Percentiles rank a stretch among this genome's conserved stretches.
These are phyloP conservation scores for Laticauda colubrina DNA, from an alignment of 2,113 vertebrate genomes.

Conservation along the genomic window DNA sequence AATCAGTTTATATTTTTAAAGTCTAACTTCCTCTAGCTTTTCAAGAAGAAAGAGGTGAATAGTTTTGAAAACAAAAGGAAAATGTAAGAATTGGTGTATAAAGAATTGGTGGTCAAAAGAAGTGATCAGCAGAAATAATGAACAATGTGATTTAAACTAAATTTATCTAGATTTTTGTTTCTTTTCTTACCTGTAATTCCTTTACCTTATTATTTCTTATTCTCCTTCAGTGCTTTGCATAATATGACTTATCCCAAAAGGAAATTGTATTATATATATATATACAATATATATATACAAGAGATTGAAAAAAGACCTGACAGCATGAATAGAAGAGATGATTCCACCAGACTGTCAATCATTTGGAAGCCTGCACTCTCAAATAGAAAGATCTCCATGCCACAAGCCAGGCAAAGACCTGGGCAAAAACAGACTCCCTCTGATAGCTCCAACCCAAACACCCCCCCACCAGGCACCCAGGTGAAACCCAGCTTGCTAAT, in stretches of 20 bases:
- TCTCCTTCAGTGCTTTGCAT: background rate
- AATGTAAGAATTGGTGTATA: background rate
- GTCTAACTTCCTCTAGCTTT: background rate
- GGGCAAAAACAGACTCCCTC: no score
- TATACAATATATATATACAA: no score
- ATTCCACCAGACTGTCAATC: no score
- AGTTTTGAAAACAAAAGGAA: background rate
- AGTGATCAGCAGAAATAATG: background rate
- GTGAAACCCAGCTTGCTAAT: no score
- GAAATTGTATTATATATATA: background rate
- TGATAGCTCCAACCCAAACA: no score
- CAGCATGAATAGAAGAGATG: no score
- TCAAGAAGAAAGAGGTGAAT: background rate
- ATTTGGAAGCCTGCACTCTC: no score
- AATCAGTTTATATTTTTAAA: conserved; percentile 3
- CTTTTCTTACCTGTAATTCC: background rate
- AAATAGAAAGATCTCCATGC: no score
- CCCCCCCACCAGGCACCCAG: no score
- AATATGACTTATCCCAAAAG: background rate
- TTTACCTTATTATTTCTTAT: background rate
- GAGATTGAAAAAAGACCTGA: no score
- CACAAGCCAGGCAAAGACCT: no score
- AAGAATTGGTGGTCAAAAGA: background rate
- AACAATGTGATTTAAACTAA: background rate
- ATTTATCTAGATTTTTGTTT: background rate